Evolutionary conservation across 2,113 vertebrate species (phyloP).

Genomic region (Chlamydotis undulata): DNA sequence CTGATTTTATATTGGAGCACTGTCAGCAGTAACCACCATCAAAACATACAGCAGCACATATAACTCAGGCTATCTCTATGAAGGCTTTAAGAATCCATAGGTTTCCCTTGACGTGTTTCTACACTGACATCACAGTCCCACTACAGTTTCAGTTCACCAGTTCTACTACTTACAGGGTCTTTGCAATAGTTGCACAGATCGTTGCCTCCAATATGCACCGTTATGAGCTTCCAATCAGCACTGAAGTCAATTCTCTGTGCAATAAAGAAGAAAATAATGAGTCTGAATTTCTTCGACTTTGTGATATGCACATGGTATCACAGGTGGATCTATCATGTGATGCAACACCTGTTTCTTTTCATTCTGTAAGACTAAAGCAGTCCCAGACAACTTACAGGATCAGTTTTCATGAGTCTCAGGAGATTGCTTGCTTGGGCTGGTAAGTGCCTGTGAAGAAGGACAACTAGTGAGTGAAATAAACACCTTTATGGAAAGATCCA

Average conservation of each 20-base stretch:
- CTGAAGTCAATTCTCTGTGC: conserved; percentile 83
- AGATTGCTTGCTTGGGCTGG: conserved; percentile 78
- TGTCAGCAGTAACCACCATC: background rate
- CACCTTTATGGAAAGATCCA: background rate
- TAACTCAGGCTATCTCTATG: background rate
- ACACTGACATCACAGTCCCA: background rate
- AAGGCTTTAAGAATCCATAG: background rate
- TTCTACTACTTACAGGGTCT: conserved; percentile 79
- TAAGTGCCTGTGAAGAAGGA: conserved; percentile 78
- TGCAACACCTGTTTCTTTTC: background rate
- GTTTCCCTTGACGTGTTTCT: background rate
- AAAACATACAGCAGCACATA: background rate
- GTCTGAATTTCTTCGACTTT: background rate
- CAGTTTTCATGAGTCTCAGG: conserved; percentile 83
- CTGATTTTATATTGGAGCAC: background rate
- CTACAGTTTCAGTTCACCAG: background rate
- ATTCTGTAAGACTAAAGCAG: background rate
- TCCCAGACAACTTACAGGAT: conserved; percentile 75
- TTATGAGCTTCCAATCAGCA: conserved; percentile 93
- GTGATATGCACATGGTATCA: background rate
- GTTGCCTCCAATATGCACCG: conserved; percentile 82
- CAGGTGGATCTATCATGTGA: background rate
- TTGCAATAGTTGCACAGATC: conserved; percentile 89
- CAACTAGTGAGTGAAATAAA: conserved; percentile 16
- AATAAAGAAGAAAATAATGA: background rate